Conservation (phyloP, 2,888 invertebrate species). For the Calameuta idolon region DNA sequence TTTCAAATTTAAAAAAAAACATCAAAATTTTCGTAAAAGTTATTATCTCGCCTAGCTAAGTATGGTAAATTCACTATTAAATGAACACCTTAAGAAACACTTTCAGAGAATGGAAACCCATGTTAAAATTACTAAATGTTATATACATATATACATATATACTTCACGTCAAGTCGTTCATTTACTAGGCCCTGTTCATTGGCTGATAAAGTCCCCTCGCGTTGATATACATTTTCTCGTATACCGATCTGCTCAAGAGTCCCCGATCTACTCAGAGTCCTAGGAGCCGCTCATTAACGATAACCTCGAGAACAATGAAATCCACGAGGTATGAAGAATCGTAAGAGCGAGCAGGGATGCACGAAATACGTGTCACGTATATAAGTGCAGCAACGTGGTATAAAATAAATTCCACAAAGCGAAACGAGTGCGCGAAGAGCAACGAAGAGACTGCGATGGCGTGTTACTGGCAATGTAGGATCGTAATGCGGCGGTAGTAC, state of each 20-base stretch:
- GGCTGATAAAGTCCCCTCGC: too few relatives aligned
- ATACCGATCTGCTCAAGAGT: background rate
- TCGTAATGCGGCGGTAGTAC: background rate
- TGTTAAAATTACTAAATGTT: too few relatives aligned
- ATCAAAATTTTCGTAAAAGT: background rate
- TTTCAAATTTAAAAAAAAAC: background rate
- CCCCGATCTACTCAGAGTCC: conserved; percentile 17
- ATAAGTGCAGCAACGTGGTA: background rate
- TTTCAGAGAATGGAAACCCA: too few relatives aligned
- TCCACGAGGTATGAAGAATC: background rate
- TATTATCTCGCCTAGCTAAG: background rate
- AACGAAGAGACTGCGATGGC: background rate
- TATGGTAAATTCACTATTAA: background rate
- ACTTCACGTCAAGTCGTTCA: too few relatives aligned
- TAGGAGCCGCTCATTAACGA: conserved; percentile 28
- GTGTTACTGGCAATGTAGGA: background rate
- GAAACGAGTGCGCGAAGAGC: background rate
- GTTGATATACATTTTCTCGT: background rate
- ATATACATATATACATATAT: too few relatives aligned
- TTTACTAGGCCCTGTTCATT: too few relatives aligned
- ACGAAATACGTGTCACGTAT: background rate
- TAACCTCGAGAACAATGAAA: conserved; percentile 34
- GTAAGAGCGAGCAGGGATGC: background rate
- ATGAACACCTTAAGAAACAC: too few relatives aligned
- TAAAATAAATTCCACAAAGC: background rate